These are phyloP conservation scores for Caenorhabditis sp. DNA, from an alignment of 2,888 invertebrate genomes.

Conservation along the genomic window DNA sequence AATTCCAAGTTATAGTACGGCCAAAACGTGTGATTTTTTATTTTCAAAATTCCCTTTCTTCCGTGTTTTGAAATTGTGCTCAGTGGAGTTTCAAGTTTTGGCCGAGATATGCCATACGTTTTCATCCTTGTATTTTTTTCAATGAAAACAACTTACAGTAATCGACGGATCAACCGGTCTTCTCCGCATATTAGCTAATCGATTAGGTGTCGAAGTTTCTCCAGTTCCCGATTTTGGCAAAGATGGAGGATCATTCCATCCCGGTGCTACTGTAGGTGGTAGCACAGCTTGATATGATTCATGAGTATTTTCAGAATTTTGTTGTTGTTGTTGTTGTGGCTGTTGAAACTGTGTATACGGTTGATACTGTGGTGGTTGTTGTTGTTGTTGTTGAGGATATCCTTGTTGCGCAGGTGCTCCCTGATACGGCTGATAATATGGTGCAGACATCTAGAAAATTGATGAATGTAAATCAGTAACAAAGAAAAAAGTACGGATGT, in stretches of 20 bases:
- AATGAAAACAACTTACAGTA: slow-evolving; percentile 23
- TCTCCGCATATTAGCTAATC: slow-evolving; percentile 41
- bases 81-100: too few relatives aligned
- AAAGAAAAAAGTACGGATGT: not conserved
- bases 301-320: not conserved
- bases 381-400: slow-evolving; percentile 4
- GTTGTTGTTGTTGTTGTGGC: slow-evolving; percentile 6
- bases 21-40: too few relatives aligned
- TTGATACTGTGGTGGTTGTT: not conserved
- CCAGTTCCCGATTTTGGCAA: slow-evolving; percentile 9
- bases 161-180: slow-evolving; percentile 54
- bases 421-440: not conserved
- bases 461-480: not conserved
- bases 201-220: slow-evolving; percentile 18
- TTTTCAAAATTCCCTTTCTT: too few relatives aligned
- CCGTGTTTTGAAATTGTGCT: too few relatives aligned
- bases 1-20: too few relatives aligned
- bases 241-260: slow-evolving; percentile 61
- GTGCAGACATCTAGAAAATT: not conserved
- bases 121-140: too few relatives aligned
- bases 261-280: slow-evolving; percentile 44
- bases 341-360: not conserved
- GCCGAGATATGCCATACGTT: too few relatives aligned
- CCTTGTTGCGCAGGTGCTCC: slow-evolving; percentile 1
- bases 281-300: slow-evolving; percentile 38